These are phyloP conservation scores for Musca domestica DNA, from an alignment of 1,140 invertebrate species.

Conservation along the genomic window DNA sequence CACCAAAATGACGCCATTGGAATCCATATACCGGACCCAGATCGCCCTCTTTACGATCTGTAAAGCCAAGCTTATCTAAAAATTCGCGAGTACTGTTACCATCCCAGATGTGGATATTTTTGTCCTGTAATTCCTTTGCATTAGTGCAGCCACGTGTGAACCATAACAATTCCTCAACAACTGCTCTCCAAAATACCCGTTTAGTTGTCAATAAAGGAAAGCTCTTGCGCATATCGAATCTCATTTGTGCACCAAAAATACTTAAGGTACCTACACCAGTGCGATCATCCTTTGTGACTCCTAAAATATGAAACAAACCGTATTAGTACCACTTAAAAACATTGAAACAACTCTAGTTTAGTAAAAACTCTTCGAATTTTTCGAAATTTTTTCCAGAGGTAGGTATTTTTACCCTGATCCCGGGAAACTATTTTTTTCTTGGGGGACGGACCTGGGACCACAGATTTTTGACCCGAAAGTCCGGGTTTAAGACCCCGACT, in stretches of 20 bases:
- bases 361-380: no score
- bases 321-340: no score
- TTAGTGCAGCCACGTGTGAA: conserved; percentile 94
- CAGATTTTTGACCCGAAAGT: no score
- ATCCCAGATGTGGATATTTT: conserved; percentile 97
- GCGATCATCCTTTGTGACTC: conserved; percentile 72
- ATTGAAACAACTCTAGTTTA: no score
- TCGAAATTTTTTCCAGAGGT: no score
- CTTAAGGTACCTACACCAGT: conserved; percentile 88
- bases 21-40: conserved; percentile 98
- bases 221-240: conserved; percentile 77
- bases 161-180: conserved; percentile 95
- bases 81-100: conserved; percentile 90
- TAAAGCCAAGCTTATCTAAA: conserved; percentile 85
- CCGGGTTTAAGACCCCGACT: no score
- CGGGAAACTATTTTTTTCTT: no score
- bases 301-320: no score
- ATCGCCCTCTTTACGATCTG: conserved; percentile 89
- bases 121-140: conserved; percentile 79
- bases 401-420: no score
- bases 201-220: conserved; percentile 97
- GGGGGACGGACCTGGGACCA: no score
- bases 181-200: conserved; percentile 87
- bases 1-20: conserved; percentile 98
- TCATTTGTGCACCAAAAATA: conserved; percentile 89